A percentile compares a stretch with the other conserved stretches of the same genome.
Conservation (phyloP, 2,888 invertebrate species). For the Caenorhabditis sulstoni region DNA sequence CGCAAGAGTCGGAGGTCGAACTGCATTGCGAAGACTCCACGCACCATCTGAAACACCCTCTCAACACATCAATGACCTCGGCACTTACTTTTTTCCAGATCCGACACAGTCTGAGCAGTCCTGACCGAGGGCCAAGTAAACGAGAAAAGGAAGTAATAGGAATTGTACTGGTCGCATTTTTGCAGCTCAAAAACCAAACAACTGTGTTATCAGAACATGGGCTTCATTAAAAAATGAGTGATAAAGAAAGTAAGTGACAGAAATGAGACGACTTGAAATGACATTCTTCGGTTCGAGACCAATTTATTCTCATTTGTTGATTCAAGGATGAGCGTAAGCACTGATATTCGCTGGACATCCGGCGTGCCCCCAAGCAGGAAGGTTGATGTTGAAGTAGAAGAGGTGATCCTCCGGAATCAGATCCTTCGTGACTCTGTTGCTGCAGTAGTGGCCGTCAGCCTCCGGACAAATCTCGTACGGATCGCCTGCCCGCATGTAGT, state of each 20-base stretch:
- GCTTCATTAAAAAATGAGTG: too few relatives aligned
- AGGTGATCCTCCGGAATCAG: neutral
- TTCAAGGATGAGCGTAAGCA: conserved; percentile 10
- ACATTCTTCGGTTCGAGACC: too few relatives aligned
- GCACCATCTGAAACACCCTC: conserved; percentile 15
- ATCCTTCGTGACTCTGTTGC: neutral
- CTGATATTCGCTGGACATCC: conserved; percentile 23
- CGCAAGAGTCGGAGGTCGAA: neutral
- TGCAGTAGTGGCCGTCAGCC: conserved; percentile 9
- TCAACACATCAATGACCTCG: too few relatives aligned
- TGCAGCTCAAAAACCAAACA: too few relatives aligned
- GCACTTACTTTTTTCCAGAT: too few relatives aligned
- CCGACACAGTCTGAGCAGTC: too few relatives aligned
- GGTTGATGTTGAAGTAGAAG: conserved; percentile 6
- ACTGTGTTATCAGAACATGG: too few relatives aligned
- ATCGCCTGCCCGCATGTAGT: conserved; percentile 10
- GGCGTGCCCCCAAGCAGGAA: conserved; percentile 8
- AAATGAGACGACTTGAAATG: too few relatives aligned
- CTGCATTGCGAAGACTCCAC: conserved; percentile 22
- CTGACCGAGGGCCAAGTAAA: too few relatives aligned
- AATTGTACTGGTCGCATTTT: neutral
- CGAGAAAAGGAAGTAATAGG: neutral
- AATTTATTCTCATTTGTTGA: too few relatives aligned
- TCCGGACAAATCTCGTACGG: conserved; percentile 2
- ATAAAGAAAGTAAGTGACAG: too few relatives aligned